Evolutionary conservation across 2,888 invertebrate genomes (phyloP), one percentile per base, ranked within the genome.

Genomic region (Sinodicranocentrus sp.): DNA sequence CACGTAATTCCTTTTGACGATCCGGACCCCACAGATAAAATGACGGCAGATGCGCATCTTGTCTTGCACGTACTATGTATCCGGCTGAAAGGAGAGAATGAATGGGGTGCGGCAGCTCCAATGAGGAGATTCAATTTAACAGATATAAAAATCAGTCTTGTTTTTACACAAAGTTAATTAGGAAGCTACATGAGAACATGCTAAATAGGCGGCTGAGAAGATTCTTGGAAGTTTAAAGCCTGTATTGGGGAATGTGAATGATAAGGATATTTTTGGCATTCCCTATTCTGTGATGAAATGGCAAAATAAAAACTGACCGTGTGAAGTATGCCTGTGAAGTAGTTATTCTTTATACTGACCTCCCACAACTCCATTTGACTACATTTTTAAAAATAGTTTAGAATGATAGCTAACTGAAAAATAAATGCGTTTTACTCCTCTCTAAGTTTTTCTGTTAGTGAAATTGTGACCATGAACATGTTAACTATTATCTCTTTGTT

Each of bases 1-100:
- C 26, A 70, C 52, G 79, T 79, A 79, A 79, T 79, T 71, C 71
- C 79, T 71, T 65, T 79, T 79, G 79, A 79, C 71, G 79, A 79
- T 79, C 71, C 1, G 71, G 79, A 79, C 79, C 79, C 79, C 79
- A 79, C 79, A 79, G 79, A 79, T 33, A 71, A 71, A 71, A 59
- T 43, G 48, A 61, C 52, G 19, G 57, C 79, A 79, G 79, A 79
- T 79, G 79, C 78, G 52, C 78, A 61, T 61, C 61, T 78, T 59
- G n/a, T 23, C 43, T 23, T 43, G 61, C 61, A 61, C 61, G 28
- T 61, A 39, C 19, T 17, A 39, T 6, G 43, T 43, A 33, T 39
- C 21, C 5, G 21, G 19, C 8, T 28, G 28, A 61, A 28, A 3
- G 15, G 8, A 21, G 43, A 65, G 21, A 65, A 65, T 65, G 65